Evolutionary conservation across 92 coral and sea anemone genomes (phyloP), one percentile per base, ranked within the genome.

Genomic region (Siderastrea radians): DNA sequence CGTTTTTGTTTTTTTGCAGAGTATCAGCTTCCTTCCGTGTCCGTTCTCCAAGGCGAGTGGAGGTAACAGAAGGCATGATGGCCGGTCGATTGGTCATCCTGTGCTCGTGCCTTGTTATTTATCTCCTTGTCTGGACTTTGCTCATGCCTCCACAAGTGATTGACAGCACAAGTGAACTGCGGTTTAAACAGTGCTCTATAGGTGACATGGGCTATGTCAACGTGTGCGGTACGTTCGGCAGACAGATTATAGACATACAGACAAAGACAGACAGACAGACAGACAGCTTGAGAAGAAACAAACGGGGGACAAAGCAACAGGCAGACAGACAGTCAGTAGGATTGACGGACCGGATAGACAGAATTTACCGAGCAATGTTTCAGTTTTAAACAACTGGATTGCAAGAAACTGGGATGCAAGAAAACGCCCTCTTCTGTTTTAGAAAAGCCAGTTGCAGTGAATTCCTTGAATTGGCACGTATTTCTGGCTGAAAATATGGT

Each of bases 51-150:
- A 95, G 93, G 74, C 92, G 92, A 70, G 93, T 98, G 4, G 95
- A 96, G 50, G 87, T 98, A 19, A 92, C 99, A 16, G 99, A 98
- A 81, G 86, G 74, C 69, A 51, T 86, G 72, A 73, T 98, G 89
- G 83, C 96, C 3, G 88, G 93, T 50, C 96, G 94, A 49, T 83
- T 98, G 26, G 75, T 83, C 17, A 62, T 89, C 45, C 87, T 98
- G 74, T 44, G 92, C 53, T 82, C 87, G 7, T 60, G 84, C 16
- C 87, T 92, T 69, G 45, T 89, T 48, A 77, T 92, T 51, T 91
- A 84, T 48, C 95, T 98, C 45, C 78, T 98, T 67, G 93, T 98
- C 3, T 98, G 99, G 99, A 96, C 98, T 45, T 84, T 96, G 90
- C 91, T 95, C 9, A 78, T 76, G 61, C 93, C 96, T 38, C 91